Conservation (phyloP, 2,888 invertebrate genomes). For the Barypeithes pellucidus region DNA sequence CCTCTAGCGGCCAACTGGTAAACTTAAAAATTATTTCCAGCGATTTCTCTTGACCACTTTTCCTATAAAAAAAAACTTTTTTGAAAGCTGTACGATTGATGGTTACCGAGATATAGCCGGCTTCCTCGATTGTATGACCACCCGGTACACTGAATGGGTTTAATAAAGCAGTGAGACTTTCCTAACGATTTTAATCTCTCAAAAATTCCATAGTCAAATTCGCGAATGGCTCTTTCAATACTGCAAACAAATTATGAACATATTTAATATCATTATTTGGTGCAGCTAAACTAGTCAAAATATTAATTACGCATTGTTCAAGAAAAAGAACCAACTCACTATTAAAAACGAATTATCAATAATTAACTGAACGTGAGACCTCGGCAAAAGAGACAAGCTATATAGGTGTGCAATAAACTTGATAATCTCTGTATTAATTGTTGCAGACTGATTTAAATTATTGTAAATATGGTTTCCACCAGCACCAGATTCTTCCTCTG, state of each 20-base stretch:
- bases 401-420: not conserved
- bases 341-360: not conserved
- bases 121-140: too few species aligned
- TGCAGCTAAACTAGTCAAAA: not conserved
- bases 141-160: not conserved
- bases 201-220: not conserved
- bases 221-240: not conserved
- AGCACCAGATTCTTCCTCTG: not conserved
- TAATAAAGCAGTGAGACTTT: conserved; percentile 1
- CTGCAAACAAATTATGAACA: not conserved
- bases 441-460: not conserved
- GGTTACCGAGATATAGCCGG: too few species aligned
- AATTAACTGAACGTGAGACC: not conserved
- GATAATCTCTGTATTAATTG: not conserved
- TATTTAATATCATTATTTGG: not conserved
- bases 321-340: not conserved
- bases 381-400: not conserved
- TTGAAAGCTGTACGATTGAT: too few species aligned
- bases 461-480: not conserved
- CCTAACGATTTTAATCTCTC: not conserved
- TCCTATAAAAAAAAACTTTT: too few species aligned
- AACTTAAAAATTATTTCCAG: too few species aligned
- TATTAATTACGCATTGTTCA: not conserved
- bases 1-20: too few species aligned
- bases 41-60: too few species aligned